Evolutionary conservation across 2,113 vertebrate genomes (phyloP).

Genomic region (Cinclus cinclus): DNA sequence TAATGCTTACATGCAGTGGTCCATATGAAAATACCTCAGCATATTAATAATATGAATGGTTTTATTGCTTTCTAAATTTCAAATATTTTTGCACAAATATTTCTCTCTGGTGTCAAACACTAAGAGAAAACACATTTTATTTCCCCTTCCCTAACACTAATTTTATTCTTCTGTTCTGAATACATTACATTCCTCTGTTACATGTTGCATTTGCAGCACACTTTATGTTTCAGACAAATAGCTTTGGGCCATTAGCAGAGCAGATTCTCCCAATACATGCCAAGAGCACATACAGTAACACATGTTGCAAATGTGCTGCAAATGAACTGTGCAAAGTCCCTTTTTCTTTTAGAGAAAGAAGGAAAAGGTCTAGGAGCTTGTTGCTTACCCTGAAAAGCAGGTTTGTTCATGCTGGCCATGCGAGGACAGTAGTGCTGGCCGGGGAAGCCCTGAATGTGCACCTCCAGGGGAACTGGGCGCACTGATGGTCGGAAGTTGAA

Average conservation of each 20-base stretch:
- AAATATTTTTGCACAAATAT: conserved; percentile 39
- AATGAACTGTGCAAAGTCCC: background rate
- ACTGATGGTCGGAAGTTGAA: conserved; percentile 99
- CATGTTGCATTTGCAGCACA: background rate
- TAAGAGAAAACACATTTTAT: conserved; percentile 48
- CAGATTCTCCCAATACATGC: background rate
- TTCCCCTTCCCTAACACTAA: conserved; percentile 6
- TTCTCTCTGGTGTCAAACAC: conserved; percentile 39
- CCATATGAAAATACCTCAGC: conserved; percentile 27
- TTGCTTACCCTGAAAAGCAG: conserved; percentile 89
- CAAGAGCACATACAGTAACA: conserved; percentile 26
- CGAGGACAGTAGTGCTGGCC: conserved; percentile 98
- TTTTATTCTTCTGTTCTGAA: conserved; percentile 50
- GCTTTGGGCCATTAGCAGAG: conserved; percentile 28
- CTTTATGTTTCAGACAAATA: conserved; percentile 29
- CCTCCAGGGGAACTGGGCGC: conserved; percentile 95
- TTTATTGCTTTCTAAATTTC: conserved; percentile 49
- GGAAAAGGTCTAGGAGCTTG: background rate
- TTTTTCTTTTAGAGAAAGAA: background rate
- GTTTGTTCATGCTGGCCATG: conserved; percentile 99
- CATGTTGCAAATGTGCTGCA: conserved; percentile 22
- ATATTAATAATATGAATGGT: conserved; percentile 33
- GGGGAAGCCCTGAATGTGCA: conserved; percentile 96
- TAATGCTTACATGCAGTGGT: conserved; percentile 6
- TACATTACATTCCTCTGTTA: background rate